A percentile compares a stretch with the other conserved stretches of the same genome.
Evolutionary conservation across 2,888 invertebrate genomes (phyloP).

Genomic region (Allophyes oxyacanthae): DNA sequence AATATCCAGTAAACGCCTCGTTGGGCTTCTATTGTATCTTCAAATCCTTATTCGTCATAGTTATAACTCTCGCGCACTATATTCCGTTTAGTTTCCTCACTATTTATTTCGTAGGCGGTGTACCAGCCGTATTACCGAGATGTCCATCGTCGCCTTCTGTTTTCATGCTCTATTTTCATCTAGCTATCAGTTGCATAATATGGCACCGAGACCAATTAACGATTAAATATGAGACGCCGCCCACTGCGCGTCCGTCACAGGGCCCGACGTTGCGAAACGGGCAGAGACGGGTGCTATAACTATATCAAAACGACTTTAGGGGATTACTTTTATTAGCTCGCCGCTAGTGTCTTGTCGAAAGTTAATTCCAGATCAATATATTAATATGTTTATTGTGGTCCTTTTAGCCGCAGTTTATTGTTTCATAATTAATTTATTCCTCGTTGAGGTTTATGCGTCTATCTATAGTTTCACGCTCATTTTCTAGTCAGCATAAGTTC

Average conservation of each 20-base stretch:
- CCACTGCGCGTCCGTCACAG: conserved; percentile 50
- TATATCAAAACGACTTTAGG: conserved; percentile 32
- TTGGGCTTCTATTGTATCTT: too few relatives aligned
- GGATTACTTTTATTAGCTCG: conserved; percentile 42
- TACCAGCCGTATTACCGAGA: conserved; percentile 21
- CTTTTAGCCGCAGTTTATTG: background rate
- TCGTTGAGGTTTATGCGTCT: background rate
- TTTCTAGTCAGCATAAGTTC: background rate
- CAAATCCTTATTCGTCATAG: too few relatives aligned
- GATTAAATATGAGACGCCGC: conserved; percentile 70
- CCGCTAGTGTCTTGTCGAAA: conserved; percentile 5
- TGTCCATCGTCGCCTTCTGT: conserved; percentile 34
- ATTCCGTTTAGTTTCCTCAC: too few relatives aligned
- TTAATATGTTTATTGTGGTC: conserved; percentile 16
- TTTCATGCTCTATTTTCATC: conserved; percentile 49
- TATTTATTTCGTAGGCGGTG: background rate
- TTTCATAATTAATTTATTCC: background rate
- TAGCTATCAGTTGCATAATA: conserved; percentile 65
- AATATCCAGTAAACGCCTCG: too few relatives aligned
- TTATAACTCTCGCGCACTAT: too few relatives aligned
- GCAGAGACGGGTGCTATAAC: conserved; percentile 28
- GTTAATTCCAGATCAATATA: conserved; percentile 26
- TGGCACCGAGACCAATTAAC: conserved; percentile 71
- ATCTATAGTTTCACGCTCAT: background rate
- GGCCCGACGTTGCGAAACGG: conserved; percentile 49